Conservation (phyloP, 2,888 invertebrate genomes). For the Elegia similella region DNA sequence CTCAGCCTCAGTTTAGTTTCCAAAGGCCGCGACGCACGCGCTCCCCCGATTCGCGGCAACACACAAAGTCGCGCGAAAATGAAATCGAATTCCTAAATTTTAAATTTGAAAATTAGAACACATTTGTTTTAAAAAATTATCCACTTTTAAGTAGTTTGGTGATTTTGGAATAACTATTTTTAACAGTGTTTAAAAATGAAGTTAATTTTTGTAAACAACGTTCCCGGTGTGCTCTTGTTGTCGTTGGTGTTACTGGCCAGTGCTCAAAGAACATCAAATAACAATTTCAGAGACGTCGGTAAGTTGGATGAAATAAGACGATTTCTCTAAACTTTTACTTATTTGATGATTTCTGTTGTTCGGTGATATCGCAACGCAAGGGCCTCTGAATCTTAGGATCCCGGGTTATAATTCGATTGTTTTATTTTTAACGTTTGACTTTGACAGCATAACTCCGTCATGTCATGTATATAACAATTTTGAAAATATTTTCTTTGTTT, state of each 20-base stretch:
- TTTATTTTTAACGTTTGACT: no score
- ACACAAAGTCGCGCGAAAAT: conserved; percentile 59
- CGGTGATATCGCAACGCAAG: no score
- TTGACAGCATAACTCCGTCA: no score
- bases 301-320: no score
- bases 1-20: conserved; percentile 52
- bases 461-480: no score
- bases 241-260: conserved; percentile 66
- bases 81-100: conserved; percentile 58
- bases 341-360: no score
- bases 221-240: conserved; percentile 66
- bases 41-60: conserved; percentile 46
- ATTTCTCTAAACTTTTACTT: no score
- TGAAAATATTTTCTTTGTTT: no score
- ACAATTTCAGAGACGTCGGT: conserved; percentile 67
- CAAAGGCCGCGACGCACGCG: conserved; percentile 66
- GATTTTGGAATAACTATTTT: conserved; percentile 24
- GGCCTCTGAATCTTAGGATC: no score
- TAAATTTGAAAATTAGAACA: conserved; percentile 28
- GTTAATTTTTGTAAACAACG: conserved; percentile 55
- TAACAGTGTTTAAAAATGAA: conserved; percentile 47
- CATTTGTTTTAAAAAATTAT: conserved; percentile 24
- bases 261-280: conserved; percentile 63
- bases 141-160: conserved; percentile 8
- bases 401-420: no score